Percentiles rank a stretch among this genome's conserved stretches.
These are phyloP conservation scores for Halocynthia aurantium DNA, from an alignment of 23 tunicate genomes.

Conservation along the genomic window DNA sequence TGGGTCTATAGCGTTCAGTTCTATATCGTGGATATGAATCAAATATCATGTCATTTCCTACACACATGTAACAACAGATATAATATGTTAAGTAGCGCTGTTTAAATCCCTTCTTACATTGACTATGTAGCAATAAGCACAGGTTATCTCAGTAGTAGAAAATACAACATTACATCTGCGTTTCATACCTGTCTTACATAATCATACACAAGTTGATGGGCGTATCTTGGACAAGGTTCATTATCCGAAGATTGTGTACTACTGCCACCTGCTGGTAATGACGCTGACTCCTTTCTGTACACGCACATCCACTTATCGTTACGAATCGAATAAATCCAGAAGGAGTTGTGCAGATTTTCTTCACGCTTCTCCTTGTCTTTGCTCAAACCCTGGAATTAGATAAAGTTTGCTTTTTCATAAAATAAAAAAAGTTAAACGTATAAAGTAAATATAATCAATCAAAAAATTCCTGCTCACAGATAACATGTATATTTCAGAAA, in stretches of 20 bases:
- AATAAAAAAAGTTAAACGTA: not conserved
- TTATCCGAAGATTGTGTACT: not conserved
- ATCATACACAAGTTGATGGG: constrained; percentile 87
- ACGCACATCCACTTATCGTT: constrained; percentile 64
- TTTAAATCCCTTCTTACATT: too few species aligned
- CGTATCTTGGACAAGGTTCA: constrained; percentile 80
- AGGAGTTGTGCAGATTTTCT: constrained; percentile 76
- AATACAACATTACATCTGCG: not conserved
- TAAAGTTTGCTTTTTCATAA: too few species aligned
- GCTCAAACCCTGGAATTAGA: constrained; percentile 44
- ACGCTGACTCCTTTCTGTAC: constrained; percentile 26
- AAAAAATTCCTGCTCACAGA: constrained; percentile 34
- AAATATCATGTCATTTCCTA: too few species aligned
- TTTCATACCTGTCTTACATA: constrained; percentile 25
- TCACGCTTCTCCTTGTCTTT: constrained; percentile 81
- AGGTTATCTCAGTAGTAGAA: too few species aligned
- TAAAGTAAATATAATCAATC: not conserved
- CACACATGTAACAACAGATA: too few species aligned
- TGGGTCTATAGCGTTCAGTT: too few species aligned
- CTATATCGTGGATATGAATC: too few species aligned
- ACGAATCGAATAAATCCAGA: constrained; percentile 69
- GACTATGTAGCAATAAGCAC: too few species aligned
- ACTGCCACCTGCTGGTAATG: not conserved
- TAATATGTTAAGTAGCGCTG: too few species aligned
- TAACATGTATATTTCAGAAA: constrained; percentile 65